These are phyloP conservation scores for Mantis religiosa DNA, from an alignment of 2,888 invertebrate genomes.

Conservation along the genomic window DNA sequence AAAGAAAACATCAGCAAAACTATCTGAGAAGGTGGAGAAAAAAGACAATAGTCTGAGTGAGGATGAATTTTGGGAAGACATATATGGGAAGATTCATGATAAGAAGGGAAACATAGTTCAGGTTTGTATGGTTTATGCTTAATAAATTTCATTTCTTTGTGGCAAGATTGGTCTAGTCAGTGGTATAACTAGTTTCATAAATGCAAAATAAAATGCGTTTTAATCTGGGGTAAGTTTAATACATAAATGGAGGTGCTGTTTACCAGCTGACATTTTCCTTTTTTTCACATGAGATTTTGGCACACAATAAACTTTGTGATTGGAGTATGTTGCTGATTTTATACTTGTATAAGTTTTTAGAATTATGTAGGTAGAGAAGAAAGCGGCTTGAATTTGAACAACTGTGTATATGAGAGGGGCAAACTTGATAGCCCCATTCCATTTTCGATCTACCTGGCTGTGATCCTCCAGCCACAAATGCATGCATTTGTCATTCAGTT, in stretches of 20 bases:
- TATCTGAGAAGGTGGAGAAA: constrained; percentile 20
- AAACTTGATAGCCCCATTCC: too few relatives aligned
- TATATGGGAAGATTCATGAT: constrained; percentile 83
- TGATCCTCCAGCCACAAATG: too few relatives aligned
- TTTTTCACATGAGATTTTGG: too few relatives aligned
- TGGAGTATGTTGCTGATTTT: too few relatives aligned
- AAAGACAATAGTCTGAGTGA: constrained; percentile 23
- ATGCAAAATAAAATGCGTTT: not conserved
- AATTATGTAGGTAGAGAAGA: too few relatives aligned
- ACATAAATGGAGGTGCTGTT: not conserved
- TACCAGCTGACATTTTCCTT: not conserved
- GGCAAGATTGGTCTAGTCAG: not conserved
- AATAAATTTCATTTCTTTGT: not conserved
- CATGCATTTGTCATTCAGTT: too few relatives aligned
- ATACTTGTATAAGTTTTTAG: too few relatives aligned
- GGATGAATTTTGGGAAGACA: constrained; percentile 75
- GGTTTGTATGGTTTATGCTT: constrained; percentile 39
- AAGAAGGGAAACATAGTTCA: constrained; percentile 73
- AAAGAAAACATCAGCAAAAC: not conserved
- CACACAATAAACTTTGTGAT: too few relatives aligned
- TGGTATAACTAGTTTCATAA: too few relatives aligned
- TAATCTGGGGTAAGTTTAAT: not conserved
- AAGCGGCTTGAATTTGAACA: too few relatives aligned
- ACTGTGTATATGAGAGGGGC: too few relatives aligned
- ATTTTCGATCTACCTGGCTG: too few relatives aligned